A percentile compares a stretch with the other conserved stretches of the same genome.
Evolutionary conservation across 2,888 invertebrate species (phyloP).

Genomic region (Orthosia incerta): DNA sequence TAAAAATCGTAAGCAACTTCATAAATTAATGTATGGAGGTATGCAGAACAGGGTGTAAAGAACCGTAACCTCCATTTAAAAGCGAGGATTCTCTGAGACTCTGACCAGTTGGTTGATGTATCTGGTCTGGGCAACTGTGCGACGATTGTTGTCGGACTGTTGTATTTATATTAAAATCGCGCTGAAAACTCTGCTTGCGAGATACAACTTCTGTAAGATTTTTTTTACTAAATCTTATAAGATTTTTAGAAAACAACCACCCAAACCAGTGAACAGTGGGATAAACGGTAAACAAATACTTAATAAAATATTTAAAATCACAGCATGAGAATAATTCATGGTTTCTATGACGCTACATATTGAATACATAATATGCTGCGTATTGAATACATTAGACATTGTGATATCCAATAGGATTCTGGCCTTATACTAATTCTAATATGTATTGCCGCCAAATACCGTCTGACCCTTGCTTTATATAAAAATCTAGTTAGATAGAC

Average conservation of each 20-base stretch:
- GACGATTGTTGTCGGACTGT: no score
- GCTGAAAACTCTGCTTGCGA: no score
- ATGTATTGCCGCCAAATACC: not conserved
- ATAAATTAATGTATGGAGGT: not conserved
- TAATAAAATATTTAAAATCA: conserved; percentile 25
- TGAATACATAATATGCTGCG: no score
- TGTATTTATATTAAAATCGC: no score
- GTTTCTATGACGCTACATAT: not conserved
- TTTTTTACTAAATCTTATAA: no score
- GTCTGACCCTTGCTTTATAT: conserved; percentile 12
- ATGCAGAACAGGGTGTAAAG: no score
- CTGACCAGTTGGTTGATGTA: no score
- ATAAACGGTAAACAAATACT: conserved; percentile 25
- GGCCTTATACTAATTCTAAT: not conserved
- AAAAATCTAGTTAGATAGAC: not conserved
- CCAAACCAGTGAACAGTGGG: not conserved
- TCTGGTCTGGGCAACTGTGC: no score
- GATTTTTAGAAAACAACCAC: conserved; percentile 10
- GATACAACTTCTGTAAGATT: no score
- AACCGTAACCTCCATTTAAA: no score
- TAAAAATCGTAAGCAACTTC: not conserved
- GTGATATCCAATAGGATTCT: not conserved
- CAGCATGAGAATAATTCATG: conserved; percentile 12
- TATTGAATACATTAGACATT: not conserved
- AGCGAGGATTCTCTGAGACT: no score